Evolutionary conservation across 1,140 invertebrate genomes (phyloP).

Genomic region (Hyles vespertilio): DNA sequence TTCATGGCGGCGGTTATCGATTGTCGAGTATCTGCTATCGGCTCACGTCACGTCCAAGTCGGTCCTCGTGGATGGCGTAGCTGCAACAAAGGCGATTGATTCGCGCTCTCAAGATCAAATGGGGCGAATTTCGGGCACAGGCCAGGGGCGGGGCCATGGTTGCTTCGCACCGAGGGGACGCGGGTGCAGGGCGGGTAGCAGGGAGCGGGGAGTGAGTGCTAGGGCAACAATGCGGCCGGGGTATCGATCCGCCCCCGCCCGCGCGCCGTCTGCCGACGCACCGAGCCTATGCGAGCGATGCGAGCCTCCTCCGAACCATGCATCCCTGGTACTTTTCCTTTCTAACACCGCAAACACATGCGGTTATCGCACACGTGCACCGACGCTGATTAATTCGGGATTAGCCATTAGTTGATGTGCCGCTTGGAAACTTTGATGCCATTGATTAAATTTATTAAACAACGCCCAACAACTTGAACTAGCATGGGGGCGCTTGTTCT

Average conservation of each 20-base stretch:
- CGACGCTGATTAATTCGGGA: constrained; percentile 2
- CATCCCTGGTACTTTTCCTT: constrained; percentile 63
- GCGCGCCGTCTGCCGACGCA: constrained; percentile 44
- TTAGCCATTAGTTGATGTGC: background rate
- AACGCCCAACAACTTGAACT: background rate
- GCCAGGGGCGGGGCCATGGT: no score
- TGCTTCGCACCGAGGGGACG: constrained; percentile 29
- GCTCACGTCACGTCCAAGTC: constrained; percentile 4
- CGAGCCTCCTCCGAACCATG: constrained; percentile 45
- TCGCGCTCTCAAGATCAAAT: constrained; percentile 29
- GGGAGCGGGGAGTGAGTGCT: constrained; percentile 30
- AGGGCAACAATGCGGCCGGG: constrained; percentile 63
- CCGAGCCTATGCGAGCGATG: constrained; percentile 32
- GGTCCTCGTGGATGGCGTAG: constrained; percentile 33
- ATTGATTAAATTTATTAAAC: background rate
- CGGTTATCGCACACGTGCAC: constrained; percentile 3
- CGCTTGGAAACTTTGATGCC: no score
- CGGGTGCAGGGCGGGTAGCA: constrained; percentile 34
- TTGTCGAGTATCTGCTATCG: background rate
- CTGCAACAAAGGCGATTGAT: constrained; percentile 65
- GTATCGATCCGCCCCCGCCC: constrained; percentile 65
- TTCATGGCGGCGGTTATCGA: background rate
- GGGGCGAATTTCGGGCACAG: no score
- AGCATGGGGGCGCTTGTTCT: background rate
- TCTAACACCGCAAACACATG: constrained; percentile 29